Percentiles rank a stretch among this genome's conserved stretches.
Evolutionary conservation across 2,888 invertebrate species (phyloP).

Genomic region (Adelphocoris suturalis): DNA sequence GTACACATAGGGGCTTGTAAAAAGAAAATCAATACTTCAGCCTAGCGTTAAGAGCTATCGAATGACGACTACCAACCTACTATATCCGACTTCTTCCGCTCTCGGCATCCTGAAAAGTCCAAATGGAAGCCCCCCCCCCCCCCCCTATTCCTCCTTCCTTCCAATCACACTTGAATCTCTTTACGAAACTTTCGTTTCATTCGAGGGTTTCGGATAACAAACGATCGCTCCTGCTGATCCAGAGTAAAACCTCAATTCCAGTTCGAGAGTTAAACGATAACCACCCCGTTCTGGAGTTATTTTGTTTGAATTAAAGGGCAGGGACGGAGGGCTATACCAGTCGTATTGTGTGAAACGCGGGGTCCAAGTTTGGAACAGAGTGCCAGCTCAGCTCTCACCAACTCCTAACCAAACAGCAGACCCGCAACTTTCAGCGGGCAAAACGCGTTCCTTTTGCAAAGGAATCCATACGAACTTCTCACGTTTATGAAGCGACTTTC

Average conservation of each 20-base stretch:
- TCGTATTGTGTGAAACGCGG: not conserved
- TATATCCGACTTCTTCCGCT: not conserved
- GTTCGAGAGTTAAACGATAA: constrained; percentile 25
- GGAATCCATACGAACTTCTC: constrained; percentile 1
- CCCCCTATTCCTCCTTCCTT: too few species aligned
- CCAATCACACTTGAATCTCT: not conserved
- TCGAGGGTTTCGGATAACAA: constrained; percentile 3
- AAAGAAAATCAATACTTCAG: too few species aligned
- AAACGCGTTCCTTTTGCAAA: not conserved
- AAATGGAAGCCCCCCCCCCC: too few species aligned
- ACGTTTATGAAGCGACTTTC: not conserved
- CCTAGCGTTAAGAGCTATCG: not conserved
- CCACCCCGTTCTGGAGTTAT: constrained; percentile 8
- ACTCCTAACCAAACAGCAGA: constrained; percentile 36
- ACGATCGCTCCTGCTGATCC: constrained; percentile 6
- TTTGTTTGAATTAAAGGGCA: not conserved
- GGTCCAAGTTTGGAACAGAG: not conserved
- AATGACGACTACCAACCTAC: not conserved
- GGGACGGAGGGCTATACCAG: not conserved
- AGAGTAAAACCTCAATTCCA: not conserved
- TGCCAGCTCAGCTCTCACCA: constrained; percentile 26
- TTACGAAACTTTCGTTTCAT: not conserved
- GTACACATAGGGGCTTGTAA: too few species aligned
- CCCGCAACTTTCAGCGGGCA: constrained; percentile 18
- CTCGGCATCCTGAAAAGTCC: not conserved